Conservation (phyloP, 2,888 invertebrate genomes). For the Agrotis clavis region DNA sequence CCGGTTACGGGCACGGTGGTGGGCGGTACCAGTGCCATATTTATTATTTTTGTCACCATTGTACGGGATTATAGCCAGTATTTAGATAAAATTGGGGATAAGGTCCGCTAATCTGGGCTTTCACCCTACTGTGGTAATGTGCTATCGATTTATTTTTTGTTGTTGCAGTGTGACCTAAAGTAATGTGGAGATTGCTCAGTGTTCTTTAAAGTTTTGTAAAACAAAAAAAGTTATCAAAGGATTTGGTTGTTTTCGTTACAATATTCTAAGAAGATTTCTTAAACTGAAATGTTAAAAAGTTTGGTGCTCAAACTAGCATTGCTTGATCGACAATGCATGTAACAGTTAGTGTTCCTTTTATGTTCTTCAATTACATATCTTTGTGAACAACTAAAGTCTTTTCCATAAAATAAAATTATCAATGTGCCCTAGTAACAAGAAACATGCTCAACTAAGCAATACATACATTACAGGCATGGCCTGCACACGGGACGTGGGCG, state of each 20-base stretch:
- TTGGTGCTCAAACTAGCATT: not conserved
- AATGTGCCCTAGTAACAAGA: not conserved
- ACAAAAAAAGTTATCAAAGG: not conserved
- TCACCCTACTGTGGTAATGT: conserved; percentile 74
- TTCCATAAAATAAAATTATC: not conserved
- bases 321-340: not conserved
- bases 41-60: conserved; percentile 91
- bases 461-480: conserved; percentile 21
- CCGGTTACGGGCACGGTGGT: conserved; percentile 79
- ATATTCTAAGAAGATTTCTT: not conserved
- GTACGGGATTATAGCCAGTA: conserved; percentile 89
- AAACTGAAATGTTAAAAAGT: conserved; percentile 22
- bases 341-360: conserved; percentile 4
- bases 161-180: conserved; percentile 20
- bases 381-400: no score
- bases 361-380: not conserved
- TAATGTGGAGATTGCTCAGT: not conserved
- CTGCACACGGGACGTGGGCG: conserved; percentile 66
- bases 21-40: conserved; percentile 84
- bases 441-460: conserved; percentile 7
- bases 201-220: not conserved
- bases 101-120: conserved; percentile 86
- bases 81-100: conserved; percentile 91
- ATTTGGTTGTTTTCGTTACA: not conserved
- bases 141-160: conserved; percentile 81